Evolutionary conservation across 2,888 invertebrate species (phyloP), one percentile per base, ranked within the genome.

Genomic region (Iphiclides podalirius): DNA sequence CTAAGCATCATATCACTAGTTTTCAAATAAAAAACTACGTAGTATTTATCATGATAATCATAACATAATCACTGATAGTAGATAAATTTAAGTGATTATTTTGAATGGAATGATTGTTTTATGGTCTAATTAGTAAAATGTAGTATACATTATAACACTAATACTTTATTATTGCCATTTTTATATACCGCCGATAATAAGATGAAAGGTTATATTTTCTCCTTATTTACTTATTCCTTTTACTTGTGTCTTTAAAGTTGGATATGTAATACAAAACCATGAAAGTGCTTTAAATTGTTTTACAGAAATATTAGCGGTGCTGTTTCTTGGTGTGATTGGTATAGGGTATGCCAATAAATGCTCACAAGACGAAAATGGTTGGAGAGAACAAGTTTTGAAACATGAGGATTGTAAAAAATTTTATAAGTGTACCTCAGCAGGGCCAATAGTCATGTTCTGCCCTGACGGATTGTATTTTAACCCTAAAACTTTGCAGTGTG

Each of bases 341-440:
- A 59, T 50, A 6, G 58, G 53, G 26, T 67, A 28, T 33, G 44
- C 62, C 23, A 62, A 66, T 0, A 40, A 66, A 42, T 86, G 86
- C 47, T 84, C 85, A 0, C 2, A 61, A 0, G 81, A 74, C 13
- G 81, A 79, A 52, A 67, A 78, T 52, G 56, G 13, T 70, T 79
- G 11, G 79, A 79, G 52, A 11, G 31, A 31, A 11, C 85, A 90
- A 65, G 90, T 92, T 47, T 82, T 92, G 0, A 88, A 87, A 15
- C 86, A 87, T 40, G 82, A 77, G 0, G 84, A 90, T 44, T 94
- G 93, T 64, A 79, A 90, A 46, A 92, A 90, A 64, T 94, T 91
- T 70, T 85, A 93, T 46, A 92, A 92, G 63, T 94, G 94, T 65
- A 91, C 92, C 72, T 90, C 90, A 54, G 93, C 91, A 4, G 59